Evolutionary conservation across 2,888 invertebrate genomes (phyloP).

Genomic region (Trimorus sp.): DNA sequence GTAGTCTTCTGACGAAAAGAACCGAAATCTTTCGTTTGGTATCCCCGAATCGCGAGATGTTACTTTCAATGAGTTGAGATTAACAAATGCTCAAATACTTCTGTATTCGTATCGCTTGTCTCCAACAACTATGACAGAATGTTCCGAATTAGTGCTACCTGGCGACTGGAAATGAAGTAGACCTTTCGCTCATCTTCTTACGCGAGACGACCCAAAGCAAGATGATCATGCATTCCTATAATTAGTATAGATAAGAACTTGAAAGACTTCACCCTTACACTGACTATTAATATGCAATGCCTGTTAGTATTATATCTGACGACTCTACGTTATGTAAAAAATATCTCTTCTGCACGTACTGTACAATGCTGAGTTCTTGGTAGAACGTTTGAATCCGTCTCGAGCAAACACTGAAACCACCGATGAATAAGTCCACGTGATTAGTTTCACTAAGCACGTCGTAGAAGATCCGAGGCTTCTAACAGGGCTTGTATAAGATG

Average conservation of each 20-base stretch:
- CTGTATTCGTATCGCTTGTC: slow-evolving; percentile 3
- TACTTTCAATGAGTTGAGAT: slow-evolving; percentile 35
- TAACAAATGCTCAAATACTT: slow-evolving; percentile 28
- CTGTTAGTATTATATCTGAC: slow-evolving; percentile 10
- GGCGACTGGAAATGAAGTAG: background rate
- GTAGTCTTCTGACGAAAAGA: slow-evolving; percentile 13
- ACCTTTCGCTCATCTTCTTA: background rate
- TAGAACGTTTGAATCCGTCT: slow-evolving; percentile 1
- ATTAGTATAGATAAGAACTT: no score
- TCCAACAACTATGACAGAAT: slow-evolving; percentile 11
- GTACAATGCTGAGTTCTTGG: slow-evolving; percentile 15
- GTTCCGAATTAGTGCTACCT: background rate
- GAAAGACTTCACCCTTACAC: background rate
- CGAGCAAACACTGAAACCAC: slow-evolving; percentile 20
- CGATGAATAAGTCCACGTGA: no score
- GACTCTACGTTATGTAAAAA: slow-evolving; percentile 34
- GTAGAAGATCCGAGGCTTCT: no score
- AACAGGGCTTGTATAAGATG: no score
- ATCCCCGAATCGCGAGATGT: slow-evolving; percentile 19
- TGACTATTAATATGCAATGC: slow-evolving; percentile 18
- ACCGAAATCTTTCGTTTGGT: slow-evolving; percentile 18
- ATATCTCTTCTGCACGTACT: slow-evolving; percentile 24
- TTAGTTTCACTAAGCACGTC: background rate
- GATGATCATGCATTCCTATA: no score
- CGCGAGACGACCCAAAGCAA: background rate